phyloP scores from a whole-genome alignment of 2,797 vertebrate species.

The Eulemur mongoz region DNA sequence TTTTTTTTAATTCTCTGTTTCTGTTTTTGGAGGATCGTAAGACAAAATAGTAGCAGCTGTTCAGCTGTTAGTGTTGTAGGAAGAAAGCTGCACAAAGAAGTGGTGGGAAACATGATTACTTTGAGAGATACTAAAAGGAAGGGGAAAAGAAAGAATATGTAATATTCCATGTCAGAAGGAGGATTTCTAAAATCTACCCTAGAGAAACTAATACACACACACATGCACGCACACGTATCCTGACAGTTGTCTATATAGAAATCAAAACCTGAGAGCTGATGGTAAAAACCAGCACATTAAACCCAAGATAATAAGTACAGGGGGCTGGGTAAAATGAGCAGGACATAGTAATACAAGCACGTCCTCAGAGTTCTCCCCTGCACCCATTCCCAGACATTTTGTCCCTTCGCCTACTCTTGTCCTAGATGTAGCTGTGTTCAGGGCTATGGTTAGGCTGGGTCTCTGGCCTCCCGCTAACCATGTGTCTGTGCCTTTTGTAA shows the following conservation, averaged over 20 bases:
- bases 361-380: not conserved
- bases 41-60: slow-evolving; percentile 43
- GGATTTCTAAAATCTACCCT: not conserved
- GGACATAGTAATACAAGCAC: not conserved
- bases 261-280: not conserved
- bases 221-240: too few relatives aligned
- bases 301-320: not conserved
- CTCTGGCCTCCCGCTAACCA: not conserved
- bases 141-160: not conserved
- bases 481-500: not conserved
- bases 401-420: not conserved
- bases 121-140: not conserved
- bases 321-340: not conserved
- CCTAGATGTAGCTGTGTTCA: not conserved
- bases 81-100: not conserved
- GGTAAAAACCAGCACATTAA: not conserved
- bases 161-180: not conserved
- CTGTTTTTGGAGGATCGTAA: not conserved
- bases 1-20: not conserved
- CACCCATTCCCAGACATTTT: not conserved
- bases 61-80: slow-evolving; percentile 4
- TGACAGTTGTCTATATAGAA: not conserved
- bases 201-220: not conserved
- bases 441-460: not conserved
- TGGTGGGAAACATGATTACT: not conserved